These are phyloP conservation scores for Vidua macroura DNA, from an alignment of 2,113 vertebrate species.

Conservation along the genomic window DNA sequence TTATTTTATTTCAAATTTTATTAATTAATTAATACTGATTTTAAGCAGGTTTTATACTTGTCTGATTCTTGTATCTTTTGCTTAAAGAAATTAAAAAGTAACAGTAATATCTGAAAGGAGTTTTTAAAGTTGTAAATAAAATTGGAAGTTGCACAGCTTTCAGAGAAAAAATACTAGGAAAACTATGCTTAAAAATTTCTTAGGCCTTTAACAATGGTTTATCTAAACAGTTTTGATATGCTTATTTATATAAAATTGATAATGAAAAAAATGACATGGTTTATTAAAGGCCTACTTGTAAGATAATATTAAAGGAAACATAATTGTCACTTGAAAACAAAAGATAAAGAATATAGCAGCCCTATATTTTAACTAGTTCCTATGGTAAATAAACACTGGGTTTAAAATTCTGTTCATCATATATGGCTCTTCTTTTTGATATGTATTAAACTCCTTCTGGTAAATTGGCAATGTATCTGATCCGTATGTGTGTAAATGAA, in stretches of 20 bases:
- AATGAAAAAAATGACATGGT: not conserved
- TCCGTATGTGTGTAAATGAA: not conserved
- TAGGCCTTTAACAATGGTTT: not conserved
- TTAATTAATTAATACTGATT: not conserved
- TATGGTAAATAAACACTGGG: not conserved
- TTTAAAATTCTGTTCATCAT: not conserved
- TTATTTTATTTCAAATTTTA: not conserved
- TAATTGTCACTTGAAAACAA: not conserved
- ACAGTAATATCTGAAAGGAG: not conserved
- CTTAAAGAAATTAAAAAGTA: not conserved
- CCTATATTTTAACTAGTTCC: not conserved
- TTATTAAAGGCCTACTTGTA: not conserved
- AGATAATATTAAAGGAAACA: not conserved
- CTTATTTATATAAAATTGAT: not conserved
- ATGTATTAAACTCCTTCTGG: not conserved
- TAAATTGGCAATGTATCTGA: not conserved
- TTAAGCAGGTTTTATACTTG: not conserved
- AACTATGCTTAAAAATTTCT: not conserved
- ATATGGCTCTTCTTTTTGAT: not conserved
- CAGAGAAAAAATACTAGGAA: not conserved
- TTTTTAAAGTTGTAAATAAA: not conserved
- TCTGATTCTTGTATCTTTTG: not conserved
- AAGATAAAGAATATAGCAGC: not conserved
- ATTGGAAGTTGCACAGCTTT: not conserved
- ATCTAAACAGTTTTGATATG: not conserved